Base-by-base conservation (phyloP, 2,888 invertebrate genomes). In the Halictus ligatus region DNA sequence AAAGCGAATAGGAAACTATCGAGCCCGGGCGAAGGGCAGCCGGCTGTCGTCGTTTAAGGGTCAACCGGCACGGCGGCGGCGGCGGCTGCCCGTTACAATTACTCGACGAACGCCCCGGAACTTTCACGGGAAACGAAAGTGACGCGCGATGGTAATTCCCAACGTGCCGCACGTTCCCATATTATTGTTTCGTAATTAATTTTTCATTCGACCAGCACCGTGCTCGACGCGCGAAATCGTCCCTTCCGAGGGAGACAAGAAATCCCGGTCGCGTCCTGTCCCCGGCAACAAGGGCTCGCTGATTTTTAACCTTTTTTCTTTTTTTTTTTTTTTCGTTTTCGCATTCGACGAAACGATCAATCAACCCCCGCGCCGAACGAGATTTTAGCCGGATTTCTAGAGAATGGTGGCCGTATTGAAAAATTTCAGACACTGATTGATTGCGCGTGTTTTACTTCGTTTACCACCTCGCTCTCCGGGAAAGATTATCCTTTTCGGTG, bases 1-100 rank as follows among this genome's bases (percentile, higher is more conserved):
- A 85, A 85, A 85, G 84, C 64, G 84, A 84, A 84, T 84, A 83
- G 84, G 78, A 67, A 69, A 75, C 78, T 85, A 85, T 83, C 84
- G 78, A 35, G 35, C 60, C 78, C 40, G 54, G 13, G 72, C 83
- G 81, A 64, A 77, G 78, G 82, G 78, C 50, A 46, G 78, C 50
- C 50, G 40, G 74, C 58, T 67, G 67, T 77, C 82, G 54, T 71
- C 71, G 54, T 83, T 85, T 73, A 85, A 83, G 72, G 84, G 84
- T 75, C 50, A 50, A 67, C 29, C 46, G 8, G 40, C 21, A 12
- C 29, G 58, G 46, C 13, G 46, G 50, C 7, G 50, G 50, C 0
- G 54, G 21, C 54, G 54, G 54, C 54, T 54, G 54, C 60, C 60
- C 25, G 48, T 46, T 73, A 64, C 81, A 60, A 83, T 83, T 81